These are phyloP conservation scores for Peucedramus taeniatus DNA, from an alignment of 2,113 vertebrate species.

Conservation along the genomic window DNA sequence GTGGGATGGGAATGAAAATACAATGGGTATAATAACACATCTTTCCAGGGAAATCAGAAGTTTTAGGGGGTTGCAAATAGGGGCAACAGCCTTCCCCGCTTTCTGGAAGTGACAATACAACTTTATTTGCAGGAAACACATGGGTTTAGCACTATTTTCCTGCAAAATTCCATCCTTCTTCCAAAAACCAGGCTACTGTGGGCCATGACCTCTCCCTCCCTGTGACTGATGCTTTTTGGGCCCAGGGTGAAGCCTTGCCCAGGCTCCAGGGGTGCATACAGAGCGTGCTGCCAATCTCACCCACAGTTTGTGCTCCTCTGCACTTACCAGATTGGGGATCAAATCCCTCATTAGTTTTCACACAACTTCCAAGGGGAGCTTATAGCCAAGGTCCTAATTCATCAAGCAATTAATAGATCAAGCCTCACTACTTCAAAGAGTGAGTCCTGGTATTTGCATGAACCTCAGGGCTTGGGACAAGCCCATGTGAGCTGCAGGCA, in stretches of 20 bases:
- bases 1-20: conserved; percentile 47
- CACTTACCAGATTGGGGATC: not conserved
- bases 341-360: not conserved
- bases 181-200: not conserved
- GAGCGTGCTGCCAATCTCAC: not conserved
- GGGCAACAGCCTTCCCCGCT: not conserved
- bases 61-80: not conserved
- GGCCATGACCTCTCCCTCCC: not conserved
- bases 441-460: not conserved
- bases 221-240: not conserved
- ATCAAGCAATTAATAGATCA: conserved; percentile 18
- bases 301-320: fast-evolving
- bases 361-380: not conserved
- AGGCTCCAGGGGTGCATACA: not conserved
- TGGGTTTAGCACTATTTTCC: not conserved
- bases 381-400: not conserved
- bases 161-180: not conserved
- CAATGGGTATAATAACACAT: not conserved
- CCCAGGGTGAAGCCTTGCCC: not conserved
- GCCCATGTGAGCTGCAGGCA: not conserved
- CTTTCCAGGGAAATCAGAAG: not conserved
- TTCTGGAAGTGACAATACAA: not conserved
- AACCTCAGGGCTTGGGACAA: not conserved
- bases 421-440: conserved; percentile 5
- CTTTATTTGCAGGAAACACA: not conserved